phyloP scores from a whole-genome alignment of 2,113 vertebrate genomes.

The Sinocyclocheilus anshuiensis region DNA sequence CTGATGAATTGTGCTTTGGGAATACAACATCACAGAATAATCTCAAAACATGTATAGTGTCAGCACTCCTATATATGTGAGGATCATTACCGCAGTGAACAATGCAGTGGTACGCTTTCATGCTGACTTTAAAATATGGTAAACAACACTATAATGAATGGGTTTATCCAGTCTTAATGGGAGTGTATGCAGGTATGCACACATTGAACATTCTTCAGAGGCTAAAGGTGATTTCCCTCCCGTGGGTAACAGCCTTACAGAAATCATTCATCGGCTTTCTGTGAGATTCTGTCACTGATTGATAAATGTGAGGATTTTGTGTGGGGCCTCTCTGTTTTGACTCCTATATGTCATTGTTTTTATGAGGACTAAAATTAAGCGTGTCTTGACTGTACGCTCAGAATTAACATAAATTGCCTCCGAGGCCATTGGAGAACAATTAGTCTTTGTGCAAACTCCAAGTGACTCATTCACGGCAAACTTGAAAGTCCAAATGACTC shows the following conservation, averaged over 20 bases:
- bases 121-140: neutral
- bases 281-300: constrained; percentile 64
- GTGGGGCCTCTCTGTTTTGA: constrained; percentile 59
- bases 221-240: constrained; percentile 36
- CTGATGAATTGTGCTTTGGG: neutral
- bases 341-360: constrained; percentile 61
- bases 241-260: constrained; percentile 59
- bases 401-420: constrained; percentile 61
- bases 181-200: constrained; percentile 30
- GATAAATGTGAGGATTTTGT: constrained; percentile 70
- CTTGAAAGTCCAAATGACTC: constrained; percentile 15
- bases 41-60: neutral
- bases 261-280: constrained; percentile 67
- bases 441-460: constrained; percentile 63
- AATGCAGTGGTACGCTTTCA: neutral
- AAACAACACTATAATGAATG: neutral
- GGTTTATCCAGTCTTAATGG: neutral
- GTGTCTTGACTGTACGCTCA: constrained; percentile 63
- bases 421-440: constrained; percentile 67
- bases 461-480: constrained; percentile 55
- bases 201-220: constrained; percentile 18
- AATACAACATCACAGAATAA: neutral
- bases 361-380: constrained; percentile 56
- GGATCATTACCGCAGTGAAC: neutral
- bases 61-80: neutral